Evolutionary conservation across 2,888 invertebrate species (phyloP).

Genomic region (Agrotis ipsilon): DNA sequence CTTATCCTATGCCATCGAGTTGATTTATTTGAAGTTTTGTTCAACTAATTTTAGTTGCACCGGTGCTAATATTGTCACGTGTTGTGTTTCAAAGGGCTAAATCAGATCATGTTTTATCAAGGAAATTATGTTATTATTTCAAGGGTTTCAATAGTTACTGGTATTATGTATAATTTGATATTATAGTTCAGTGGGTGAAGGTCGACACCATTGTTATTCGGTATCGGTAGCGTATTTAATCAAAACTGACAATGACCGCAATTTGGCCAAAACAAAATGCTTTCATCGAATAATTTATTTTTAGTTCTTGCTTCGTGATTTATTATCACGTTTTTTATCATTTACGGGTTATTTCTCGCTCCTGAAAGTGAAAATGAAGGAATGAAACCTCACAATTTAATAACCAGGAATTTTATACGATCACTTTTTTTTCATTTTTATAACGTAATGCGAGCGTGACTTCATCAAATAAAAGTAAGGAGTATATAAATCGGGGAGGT

Average conservation of each 20-base stretch:
- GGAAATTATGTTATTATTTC: conserved; percentile 68
- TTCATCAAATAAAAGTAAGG: conserved; percentile 74
- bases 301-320: conserved; percentile 19
- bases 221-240: conserved; percentile 35
- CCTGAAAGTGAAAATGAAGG: conserved; percentile 50
- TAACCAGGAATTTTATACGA: conserved; percentile 60
- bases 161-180: conserved; percentile 26
- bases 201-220: conserved; percentile 34
- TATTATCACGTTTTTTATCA: conserved; percentile 48
- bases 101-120: conserved; percentile 75
- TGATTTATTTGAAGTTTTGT: conserved; percentile 11
- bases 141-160: conserved; percentile 42
- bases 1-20: neutral
- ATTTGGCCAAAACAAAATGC: conserved; percentile 20
- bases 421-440: conserved; percentile 70
- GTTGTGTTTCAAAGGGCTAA: conserved; percentile 78
- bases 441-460: conserved; percentile 74
- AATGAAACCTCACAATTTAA: conserved; percentile 64
- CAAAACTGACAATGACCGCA: conserved; percentile 40
- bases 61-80: conserved; percentile 76
- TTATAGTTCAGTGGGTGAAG: conserved; percentile 55
- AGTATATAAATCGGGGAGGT: conserved; percentile 73
- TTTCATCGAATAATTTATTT: conserved; percentile 7
- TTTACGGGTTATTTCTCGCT: conserved; percentile 43
- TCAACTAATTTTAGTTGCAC: conserved; percentile 68